Evolutionary conservation across 2,797 vertebrate species (phyloP), one percentile per base, ranked within the genome.

Genomic region (Poecilia picta): DNA sequence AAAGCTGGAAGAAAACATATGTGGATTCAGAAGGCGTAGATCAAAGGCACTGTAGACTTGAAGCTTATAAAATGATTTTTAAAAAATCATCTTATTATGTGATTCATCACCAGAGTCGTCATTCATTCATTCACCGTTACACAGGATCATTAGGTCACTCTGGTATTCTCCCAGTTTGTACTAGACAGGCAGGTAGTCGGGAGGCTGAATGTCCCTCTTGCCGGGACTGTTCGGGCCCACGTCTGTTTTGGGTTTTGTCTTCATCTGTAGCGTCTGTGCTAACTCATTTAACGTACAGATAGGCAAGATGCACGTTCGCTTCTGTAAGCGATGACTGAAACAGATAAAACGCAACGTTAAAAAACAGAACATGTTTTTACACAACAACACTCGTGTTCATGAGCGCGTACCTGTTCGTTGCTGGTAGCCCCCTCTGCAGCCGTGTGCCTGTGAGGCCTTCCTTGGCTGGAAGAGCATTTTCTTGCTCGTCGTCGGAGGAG

Each of bases 191-290:
- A n/a, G 78, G 28, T 89, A 93, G 73, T 57, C 83, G 39, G 81
- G 78, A 2, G 91, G 85, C 76, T 92, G 92, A 43, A 92, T 79
- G 77, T 95, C 95, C 88, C 97, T 96, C 88, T 98, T 99, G 46
- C 98, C 97, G 0, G 98, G 98, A 0, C 97, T 92, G 74, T 90
- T 92, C n/a, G 98, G 96, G 13, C 97, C 97, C 78, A 98, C 97
- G 0, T 36, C 36, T 36, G 36, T 36, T 36, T 36, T 36, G 36
- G 2, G 2, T 4, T 3, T 36, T 4, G 3, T 3, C 2, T 36
- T 96, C 36, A 3, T 36, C 36, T 36, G n/a, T n/a, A n/a, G n/a
- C n/a, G n/a, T n/a, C n/a, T n/a, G n/a, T n/a, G 33, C 33, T 33
- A 1, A 33, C 3, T 33, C 33, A 33, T 33, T 33, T 33, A 3